phyloP scores from a whole-genome alignment of 2,113 vertebrate species.

The Microcebus griseorufus region DNA sequence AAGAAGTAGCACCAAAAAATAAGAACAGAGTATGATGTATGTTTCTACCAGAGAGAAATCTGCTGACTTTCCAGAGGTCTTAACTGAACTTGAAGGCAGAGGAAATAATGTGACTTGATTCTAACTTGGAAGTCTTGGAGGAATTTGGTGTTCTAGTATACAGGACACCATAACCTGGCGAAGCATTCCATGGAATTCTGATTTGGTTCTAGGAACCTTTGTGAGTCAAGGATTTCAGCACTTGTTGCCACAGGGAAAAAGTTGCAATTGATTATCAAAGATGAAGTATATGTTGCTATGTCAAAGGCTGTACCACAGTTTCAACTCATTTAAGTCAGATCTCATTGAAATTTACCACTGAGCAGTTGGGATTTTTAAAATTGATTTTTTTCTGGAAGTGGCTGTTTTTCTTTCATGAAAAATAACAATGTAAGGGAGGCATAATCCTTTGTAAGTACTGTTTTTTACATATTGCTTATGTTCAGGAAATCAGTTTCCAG shows the following conservation, averaged over 20 bases:
- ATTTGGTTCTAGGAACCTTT: slow-evolving; percentile 14
- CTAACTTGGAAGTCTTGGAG: neutral
- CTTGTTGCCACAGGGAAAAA: neutral
- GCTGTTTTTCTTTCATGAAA: neutral
- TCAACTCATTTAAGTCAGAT: neutral
- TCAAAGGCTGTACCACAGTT: slow-evolving; percentile 17
- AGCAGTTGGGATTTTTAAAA: slow-evolving; percentile 15
- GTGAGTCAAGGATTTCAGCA: slow-evolving; percentile 41
- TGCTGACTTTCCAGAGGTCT: slow-evolving; percentile 3
- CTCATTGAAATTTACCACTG: slow-evolving; percentile 21
- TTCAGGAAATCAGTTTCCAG: slow-evolving; percentile 40
- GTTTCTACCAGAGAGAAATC: neutral
- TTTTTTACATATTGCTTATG: neutral
- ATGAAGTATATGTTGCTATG: slow-evolving; percentile 2
- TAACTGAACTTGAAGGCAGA: slow-evolving; percentile 50
- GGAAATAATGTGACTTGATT: slow-evolving; percentile 22
- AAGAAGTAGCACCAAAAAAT: neutral
- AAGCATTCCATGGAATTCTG: neutral
- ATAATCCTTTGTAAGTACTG: slow-evolving; percentile 11
- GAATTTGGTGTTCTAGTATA: neutral
- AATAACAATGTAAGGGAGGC: neutral
- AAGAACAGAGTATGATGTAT: slow-evolving; percentile 27
- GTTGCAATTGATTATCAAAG: neutral
- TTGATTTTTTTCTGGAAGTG: neutral
- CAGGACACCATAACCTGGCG: neutral